Base-by-base conservation (phyloP, 2,797 vertebrate species). In the Sphenopsis melanotis region DNA sequence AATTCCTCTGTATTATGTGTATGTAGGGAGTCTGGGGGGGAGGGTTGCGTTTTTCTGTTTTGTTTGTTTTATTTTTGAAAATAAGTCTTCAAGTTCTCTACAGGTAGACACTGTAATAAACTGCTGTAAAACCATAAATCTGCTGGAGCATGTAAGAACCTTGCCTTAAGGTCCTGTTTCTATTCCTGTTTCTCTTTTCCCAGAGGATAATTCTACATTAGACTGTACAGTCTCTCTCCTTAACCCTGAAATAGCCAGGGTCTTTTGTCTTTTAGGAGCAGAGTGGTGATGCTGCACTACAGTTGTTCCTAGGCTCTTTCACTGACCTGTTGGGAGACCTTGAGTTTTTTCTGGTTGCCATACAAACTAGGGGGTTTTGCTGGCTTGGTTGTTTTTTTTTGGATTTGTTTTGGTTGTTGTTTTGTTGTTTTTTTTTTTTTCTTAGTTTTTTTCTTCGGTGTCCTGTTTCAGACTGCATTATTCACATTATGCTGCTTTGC, bases 181-280 rank as follows among this genome's bases (percentile, higher is more conserved):
- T 94, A 86, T 94, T 94, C 50, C 29, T 94, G 44, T 44, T 92
- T 96, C 63, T 20, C 65, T 95, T 89, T 92, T 92, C 74, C 80
- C 78, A 29, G 63, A 92, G 72, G 83, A 89, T 92, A 60, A 42
- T 57, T 7, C 2, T 50, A 59, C 10, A 50, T 81, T 90, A 69
- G 56, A 26, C 32, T 41, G 26, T 60, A 69, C 42, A 47, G 53
- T 56, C 55, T 60, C 10, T 83, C 11, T 83, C 24, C 49, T 93
- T 89, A 93, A 66, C 87, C 24, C 41, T 53, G 20, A 63, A 55
- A 30, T 50, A 75, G 42, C 47, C 23, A 34, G 13, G 5, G 39
- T 79, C 57, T 90, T 90, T 55, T 83, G 34, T 49, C 17, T 44
- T 41, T 3, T 47, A 22, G 49, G 64, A 83, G 8, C 5, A 30